Evolutionary conservation across 1,140 invertebrate species (phyloP), one percentile per base, ranked within the genome.

Genomic region (Adoxophyes honmai): DNA sequence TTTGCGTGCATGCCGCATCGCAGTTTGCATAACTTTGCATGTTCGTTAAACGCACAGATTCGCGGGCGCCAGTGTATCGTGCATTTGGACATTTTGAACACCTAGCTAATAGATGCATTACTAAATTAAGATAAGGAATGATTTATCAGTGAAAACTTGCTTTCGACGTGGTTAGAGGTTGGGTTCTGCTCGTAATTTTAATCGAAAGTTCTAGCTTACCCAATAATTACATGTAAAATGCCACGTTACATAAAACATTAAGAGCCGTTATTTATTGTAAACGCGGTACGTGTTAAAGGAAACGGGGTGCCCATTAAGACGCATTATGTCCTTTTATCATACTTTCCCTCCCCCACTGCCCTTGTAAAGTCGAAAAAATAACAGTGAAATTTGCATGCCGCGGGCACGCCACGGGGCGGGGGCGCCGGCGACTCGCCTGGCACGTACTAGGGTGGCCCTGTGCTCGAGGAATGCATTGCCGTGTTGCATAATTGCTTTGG

Each of bases 11-110:
- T 63, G 69, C 62, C 63, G 58, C 69, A 58, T 65, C 62, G 63
- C 64, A 68, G 66, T 86, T 82, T 76, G 82, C 81, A 86, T 86
- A 84, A 82, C 71, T 86, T 82, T 79, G 67, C 80, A 86, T 82
- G 78, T 80, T 82, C 70, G 72, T 74, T 75, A 77, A 73, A 74
- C 73, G 73, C 70, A 68, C 55, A 66, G 57, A 55, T 48, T 15
- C 38, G n/a, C n/a, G n/a, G 21, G 6, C 6, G 21, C 21, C 2
- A 28, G 21, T 28, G 21, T 6, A 28, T 6, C 6, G 21, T 28
- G 21, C 21, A 28, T 28, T 28, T 6, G 21, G 6, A 28, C 21
- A 28, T 6, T 28, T 28, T 6, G 21, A 28, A 28, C 21, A 28
- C 21, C 21, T 28, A 28, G 21, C 21, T 28, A 6, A 3, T 28